A percentile compares a stretch with the other conserved stretches of the same genome.
Evolutionary conservation across 2,888 invertebrate genomes (phyloP).

Genomic region (Dicranocentrus wangi): DNA sequence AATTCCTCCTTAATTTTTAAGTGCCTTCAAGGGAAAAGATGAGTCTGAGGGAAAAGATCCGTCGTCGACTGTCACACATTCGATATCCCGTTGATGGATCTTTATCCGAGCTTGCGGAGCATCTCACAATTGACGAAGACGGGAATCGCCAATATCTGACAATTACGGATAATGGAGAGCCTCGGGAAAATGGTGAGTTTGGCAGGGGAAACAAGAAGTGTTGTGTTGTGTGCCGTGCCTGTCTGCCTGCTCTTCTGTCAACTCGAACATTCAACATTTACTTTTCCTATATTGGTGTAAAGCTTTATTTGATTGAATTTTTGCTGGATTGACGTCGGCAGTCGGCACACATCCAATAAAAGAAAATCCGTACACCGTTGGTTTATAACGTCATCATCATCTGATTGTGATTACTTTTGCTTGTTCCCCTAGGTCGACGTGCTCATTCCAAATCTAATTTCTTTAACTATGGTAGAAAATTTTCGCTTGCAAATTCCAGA

Average conservation of each 20-base stretch:
- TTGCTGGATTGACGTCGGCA: no score
- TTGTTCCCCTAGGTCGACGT: slow-evolving; percentile 69
- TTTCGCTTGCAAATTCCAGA: slow-evolving; percentile 72
- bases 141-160: slow-evolving; percentile 71
- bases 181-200: slow-evolving; percentile 70
- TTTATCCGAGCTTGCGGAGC: slow-evolving; percentile 74
- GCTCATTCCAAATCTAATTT: slow-evolving; percentile 73
- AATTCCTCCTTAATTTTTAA: slow-evolving; percentile 14
- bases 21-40: slow-evolving; percentile 66
- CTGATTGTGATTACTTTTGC: slow-evolving; percentile 1
- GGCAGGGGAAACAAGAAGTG: neutral
- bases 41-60: slow-evolving; percentile 74
- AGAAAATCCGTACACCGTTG: neutral
- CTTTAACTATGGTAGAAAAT: slow-evolving; percentile 70
- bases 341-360: no score
- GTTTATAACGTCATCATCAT: neutral
- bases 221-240: no score
- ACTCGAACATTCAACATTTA: neutral
- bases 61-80: slow-evolving; percentile 74
- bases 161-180: slow-evolving; percentile 72
- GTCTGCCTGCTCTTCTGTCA: no score
- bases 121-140: slow-evolving; percentile 74
- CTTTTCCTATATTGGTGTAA: neutral
- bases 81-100: slow-evolving; percentile 74
- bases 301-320: no score